Percentiles rank a stretch among this genome's conserved stretches.
These are phyloP conservation scores for Bolborhynchus lineola DNA, from an alignment of 2,113 vertebrate genomes.

Conservation along the genomic window DNA sequence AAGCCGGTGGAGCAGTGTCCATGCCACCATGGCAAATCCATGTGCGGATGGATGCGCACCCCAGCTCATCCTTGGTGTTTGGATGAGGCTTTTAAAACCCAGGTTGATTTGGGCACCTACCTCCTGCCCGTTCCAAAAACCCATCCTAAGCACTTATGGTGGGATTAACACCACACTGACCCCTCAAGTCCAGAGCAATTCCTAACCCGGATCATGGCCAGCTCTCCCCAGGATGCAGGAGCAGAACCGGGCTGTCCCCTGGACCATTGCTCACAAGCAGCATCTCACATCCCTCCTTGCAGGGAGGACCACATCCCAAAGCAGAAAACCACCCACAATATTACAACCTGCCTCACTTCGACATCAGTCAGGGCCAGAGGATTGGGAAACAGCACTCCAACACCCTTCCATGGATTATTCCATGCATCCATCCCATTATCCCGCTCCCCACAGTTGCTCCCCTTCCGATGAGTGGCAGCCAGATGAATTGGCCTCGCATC, in stretches of 20 bases:
- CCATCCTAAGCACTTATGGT: fast-evolving
- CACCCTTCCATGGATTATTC: neutral
- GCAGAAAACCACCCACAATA: neutral
- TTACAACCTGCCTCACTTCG: neutral
- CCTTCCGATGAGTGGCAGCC: neutral
- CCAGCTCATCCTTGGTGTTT: fast-evolving
- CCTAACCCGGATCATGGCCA: fast-evolving
- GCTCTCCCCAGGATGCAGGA: neutral
- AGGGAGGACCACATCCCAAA: neutral
- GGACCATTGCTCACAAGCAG: neutral
- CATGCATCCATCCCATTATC: fast-evolving
- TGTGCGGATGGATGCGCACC: fast-evolving
- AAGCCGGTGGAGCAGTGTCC: fast-evolving
- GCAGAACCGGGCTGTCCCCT: fast-evolving
- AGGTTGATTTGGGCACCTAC: neutral
- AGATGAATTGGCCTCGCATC: neutral
- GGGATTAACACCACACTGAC: neutral
- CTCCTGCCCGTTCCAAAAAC: neutral
- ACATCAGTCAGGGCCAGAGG: fast-evolving
- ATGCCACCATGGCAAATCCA: neutral
- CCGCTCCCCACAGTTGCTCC: neutral
- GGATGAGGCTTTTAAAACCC: neutral
- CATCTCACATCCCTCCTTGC: fast-evolving
- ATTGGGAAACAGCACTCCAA: neutral
- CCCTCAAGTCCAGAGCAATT: neutral